phyloP scores from a whole-genome alignment of 2,113 vertebrate species.

The Tringa solitaria region DNA sequence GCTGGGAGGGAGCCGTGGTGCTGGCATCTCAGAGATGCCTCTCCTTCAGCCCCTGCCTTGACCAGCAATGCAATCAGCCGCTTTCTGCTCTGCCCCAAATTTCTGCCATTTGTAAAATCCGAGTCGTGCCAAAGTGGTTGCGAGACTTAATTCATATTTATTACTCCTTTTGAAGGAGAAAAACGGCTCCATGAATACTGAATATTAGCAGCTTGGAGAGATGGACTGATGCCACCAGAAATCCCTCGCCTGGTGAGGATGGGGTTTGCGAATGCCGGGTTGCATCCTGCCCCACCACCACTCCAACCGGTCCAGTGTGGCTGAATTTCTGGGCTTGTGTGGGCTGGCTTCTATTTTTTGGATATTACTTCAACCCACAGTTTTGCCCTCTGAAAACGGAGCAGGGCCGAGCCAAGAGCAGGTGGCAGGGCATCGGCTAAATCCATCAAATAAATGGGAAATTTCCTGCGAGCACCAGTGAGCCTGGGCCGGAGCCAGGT shows the following conservation, averaged over 20 bases:
- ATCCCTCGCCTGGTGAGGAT: accelerated
- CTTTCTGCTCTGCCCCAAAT: not conserved
- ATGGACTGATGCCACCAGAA: not conserved
- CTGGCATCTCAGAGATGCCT: accelerated
- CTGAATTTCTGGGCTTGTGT: not conserved
- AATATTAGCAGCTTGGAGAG: not conserved
- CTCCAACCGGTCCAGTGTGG: not conserved
- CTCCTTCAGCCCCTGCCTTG: not conserved
- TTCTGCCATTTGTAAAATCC: not conserved
- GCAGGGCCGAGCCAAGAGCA: conserved; percentile 34
- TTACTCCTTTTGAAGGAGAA: not conserved
- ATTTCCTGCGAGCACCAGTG: conserved; percentile 5
- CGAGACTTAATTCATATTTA: not conserved
- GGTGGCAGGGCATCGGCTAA: not conserved
- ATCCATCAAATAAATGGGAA: conserved; percentile 43
- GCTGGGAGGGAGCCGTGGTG: accelerated
- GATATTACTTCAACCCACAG: not conserved
- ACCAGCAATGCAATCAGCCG: accelerated
- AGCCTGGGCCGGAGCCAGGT: conserved; percentile 38
- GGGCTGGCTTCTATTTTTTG: not conserved
- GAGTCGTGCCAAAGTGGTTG: not conserved
- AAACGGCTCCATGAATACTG: not conserved
- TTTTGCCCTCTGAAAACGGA: conserved; percentile 18
- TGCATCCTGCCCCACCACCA: not conserved
- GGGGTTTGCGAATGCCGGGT: not conserved